Base-by-base conservation (phyloP, 2,888 invertebrate genomes). In the Entomobrya proxima region DNA sequence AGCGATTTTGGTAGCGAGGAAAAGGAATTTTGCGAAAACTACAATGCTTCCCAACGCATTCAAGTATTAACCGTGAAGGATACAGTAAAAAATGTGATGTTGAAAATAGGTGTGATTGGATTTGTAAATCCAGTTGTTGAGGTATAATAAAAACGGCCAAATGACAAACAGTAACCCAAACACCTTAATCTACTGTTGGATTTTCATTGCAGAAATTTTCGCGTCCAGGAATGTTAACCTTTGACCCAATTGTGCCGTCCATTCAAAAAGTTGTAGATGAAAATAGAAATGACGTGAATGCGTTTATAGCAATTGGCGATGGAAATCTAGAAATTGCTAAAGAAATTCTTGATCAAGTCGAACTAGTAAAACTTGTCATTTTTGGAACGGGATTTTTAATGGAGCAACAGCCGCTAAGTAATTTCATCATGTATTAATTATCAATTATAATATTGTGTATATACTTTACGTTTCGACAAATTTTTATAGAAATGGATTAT, bases 271-370 rank as follows among this genome's bases (percentile, higher is more conserved):
- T 50, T 9, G 30, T 74, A 4, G n/a, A n/a, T 15, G 15, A 21
- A 2, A 15, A 47, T n/a, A 7, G 24, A 15, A 1, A 50, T 32
- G 35, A 78, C 5, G 84, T 84, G 1, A 80, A 75, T 32, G 79
- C 76, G 0, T 76, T 87, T 35, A 88, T 90, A 24, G 90, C 90
- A 0, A 69, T 90, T 44, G 90, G 90, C 1, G 87, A 88, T 37
- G 90, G 89, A 1, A 86, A 50, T 61, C 44, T 87, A 21, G 52
- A 47, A 0, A 78, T 82, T 13, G 85, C 89, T 1, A 82, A 88
- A 35, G 21, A 67, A 4, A 89, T 90, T 27, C 40, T 90, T 2
- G 87, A 86, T 11, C 27, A 44, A 15, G 47, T 85, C 47, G 81
- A 79, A 0, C 50, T 88, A 69, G 83, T 90, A 24, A 88, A 89